A percentile compares a stretch with the other conserved stretches of the same genome.
Evolutionary conservation across 2,113 vertebrate genomes (phyloP).

Genomic region (Ptyas mucosa): DNA sequence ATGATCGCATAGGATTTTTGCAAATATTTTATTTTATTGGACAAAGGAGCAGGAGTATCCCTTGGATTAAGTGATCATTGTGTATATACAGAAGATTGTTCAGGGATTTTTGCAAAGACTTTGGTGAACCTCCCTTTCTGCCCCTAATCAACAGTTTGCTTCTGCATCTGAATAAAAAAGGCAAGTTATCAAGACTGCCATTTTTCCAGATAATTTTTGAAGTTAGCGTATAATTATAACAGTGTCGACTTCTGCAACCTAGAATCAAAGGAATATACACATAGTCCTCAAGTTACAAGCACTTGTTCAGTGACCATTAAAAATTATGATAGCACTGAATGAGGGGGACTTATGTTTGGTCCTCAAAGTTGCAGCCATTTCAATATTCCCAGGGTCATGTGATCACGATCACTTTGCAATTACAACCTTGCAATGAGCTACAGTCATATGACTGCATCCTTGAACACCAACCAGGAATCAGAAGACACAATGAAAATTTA

Average conservation of each 20-base stretch:
- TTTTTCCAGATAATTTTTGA: not conserved
- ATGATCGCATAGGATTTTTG: not conserved
- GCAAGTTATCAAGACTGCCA: not conserved
- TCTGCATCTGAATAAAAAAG: not conserved
- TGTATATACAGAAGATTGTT: not conserved
- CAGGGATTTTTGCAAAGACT: not conserved
- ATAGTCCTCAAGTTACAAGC: not conserved
- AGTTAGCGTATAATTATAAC: not conserved
- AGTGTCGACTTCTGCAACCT: not conserved
- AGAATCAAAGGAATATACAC: not conserved
- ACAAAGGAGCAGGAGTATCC: not conserved
- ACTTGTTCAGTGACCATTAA: not conserved
- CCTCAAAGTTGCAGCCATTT: not conserved
- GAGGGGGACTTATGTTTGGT: not conserved
- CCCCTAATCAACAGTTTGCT: not conserved
- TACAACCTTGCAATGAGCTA: not conserved
- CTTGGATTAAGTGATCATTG: not conserved
- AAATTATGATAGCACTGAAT: not conserved
- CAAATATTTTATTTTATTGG: not conserved
- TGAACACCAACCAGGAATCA: not conserved
- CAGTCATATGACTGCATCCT: not conserved
- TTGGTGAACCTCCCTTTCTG: not conserved
- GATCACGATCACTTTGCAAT: not conserved
- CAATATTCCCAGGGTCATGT: not conserved
- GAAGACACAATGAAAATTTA: not conserved